These are phyloP conservation scores for Colistium nudipinnis DNA, from an alignment of 2,113 vertebrate species.

Conservation along the genomic window DNA sequence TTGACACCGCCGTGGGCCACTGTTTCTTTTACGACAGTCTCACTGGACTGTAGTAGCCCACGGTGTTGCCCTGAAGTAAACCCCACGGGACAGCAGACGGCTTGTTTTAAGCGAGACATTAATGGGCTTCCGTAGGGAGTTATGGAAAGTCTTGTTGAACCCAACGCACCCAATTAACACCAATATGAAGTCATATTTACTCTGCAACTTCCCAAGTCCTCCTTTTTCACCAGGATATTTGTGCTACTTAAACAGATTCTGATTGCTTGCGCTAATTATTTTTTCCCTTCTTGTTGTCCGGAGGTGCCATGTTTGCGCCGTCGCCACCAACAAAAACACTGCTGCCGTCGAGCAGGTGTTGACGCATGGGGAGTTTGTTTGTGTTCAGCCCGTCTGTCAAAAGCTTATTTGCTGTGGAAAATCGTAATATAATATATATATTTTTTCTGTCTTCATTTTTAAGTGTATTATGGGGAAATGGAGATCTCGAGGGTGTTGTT, in stretches of 20 bases:
- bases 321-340: constrained; percentile 10
- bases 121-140: constrained; percentile 3
- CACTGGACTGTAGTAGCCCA: constrained; percentile 22
- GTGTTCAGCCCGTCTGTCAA: constrained; percentile 9
- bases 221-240: constrained; percentile 17
- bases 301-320: constrained; percentile 20
- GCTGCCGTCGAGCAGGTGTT: not conserved
- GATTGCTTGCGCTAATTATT: constrained; percentile 24
- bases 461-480: not conserved
- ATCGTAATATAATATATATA: not conserved
- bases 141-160: constrained; percentile 9
- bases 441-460: constrained; percentile 6
- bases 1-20: not conserved
- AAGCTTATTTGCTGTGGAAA: constrained; percentile 1
- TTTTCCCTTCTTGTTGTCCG: constrained; percentile 4
- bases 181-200: constrained; percentile 38
- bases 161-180: not conserved
- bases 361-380: constrained; percentile 7
- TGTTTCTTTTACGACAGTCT: constrained; percentile 28
- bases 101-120: constrained; percentile 6
- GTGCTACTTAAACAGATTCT: not conserved
- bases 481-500: not conserved
- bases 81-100: not conserved
- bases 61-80: not conserved
- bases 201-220: constrained; percentile 13